Evolutionary conservation across 2,797 vertebrate species (phyloP).

Genomic region (Sebastes trivittatus): DNA sequence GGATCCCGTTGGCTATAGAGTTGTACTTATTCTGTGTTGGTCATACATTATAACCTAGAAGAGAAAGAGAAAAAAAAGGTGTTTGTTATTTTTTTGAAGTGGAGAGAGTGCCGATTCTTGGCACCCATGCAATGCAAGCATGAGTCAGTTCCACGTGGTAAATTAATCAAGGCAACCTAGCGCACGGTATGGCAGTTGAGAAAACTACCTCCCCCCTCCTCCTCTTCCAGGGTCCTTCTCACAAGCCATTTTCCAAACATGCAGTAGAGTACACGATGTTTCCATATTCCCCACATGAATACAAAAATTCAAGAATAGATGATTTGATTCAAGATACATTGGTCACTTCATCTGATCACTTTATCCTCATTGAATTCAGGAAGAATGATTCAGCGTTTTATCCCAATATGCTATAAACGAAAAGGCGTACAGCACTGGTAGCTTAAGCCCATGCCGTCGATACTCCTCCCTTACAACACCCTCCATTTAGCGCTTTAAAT

Average conservation of each 20-base stretch:
- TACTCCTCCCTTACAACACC: neutral
- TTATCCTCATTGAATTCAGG: neutral
- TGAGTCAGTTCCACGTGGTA: slow-evolving; percentile 43
- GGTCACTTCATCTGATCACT: neutral
- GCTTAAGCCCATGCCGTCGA: neutral
- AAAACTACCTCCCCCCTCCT: neutral
- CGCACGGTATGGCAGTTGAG: neutral
- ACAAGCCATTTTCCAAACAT: neutral
- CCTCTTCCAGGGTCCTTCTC: neutral
- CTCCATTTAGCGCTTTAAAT: slow-evolving; percentile 20
- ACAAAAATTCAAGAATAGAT: neutral
- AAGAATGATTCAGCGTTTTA: slow-evolving; percentile 3
- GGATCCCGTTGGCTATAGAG: slow-evolving; percentile 95
- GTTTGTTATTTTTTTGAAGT: neutral
- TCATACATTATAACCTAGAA: slow-evolving; percentile 93
- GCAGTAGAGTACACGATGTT: neutral
- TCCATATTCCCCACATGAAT: neutral
- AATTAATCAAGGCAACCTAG: slow-evolving; percentile 16
- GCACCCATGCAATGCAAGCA: slow-evolving; percentile 5
- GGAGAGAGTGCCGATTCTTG: slow-evolving; percentile 15
- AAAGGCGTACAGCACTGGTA: neutral
- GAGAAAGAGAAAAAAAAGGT: slow-evolving; percentile 1
- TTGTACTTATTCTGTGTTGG: slow-evolving; percentile 94
- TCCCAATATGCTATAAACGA: neutral
- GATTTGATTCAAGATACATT: neutral